phyloP scores from a whole-genome alignment of 2,797 vertebrate genomes.

The Amblyopsis hoosieri region DNA sequence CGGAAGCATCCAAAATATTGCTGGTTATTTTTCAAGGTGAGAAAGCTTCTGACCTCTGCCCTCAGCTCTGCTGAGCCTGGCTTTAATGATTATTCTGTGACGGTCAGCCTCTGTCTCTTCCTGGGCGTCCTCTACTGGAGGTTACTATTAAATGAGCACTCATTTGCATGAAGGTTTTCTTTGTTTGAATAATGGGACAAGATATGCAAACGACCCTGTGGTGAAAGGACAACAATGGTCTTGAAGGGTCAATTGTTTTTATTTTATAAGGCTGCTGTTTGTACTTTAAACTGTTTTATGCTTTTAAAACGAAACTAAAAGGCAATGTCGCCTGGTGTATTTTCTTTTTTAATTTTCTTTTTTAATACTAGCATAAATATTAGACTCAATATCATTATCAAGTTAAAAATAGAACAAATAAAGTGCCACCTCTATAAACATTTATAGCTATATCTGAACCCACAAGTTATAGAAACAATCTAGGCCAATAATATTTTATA shows the following conservation, averaged over 20 bases:
- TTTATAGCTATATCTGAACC: not conserved
- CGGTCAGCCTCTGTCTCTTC: conserved; percentile 50
- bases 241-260: conserved; percentile 48
- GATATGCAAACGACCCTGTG: conserved; percentile 62
- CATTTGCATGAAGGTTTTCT: conserved; percentile 66
- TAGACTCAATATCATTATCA: not conserved
- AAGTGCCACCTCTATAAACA: not conserved
- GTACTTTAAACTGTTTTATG: conserved; percentile 16
- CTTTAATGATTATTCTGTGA: conserved; percentile 59
- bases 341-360: conserved; percentile 14
- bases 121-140: conserved; percentile 27
- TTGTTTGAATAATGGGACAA: conserved; percentile 54
- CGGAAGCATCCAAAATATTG: conserved; percentile 5
- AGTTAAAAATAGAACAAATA: not conserved
- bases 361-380: conserved; percentile 5
- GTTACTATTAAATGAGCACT: conserved; percentile 19
- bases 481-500: too few species aligned
- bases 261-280: conserved; percentile 35
- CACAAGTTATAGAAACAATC: too few species aligned
- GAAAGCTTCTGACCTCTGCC: conserved; percentile 53
- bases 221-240: conserved; percentile 64
- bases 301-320: conserved; percentile 31
- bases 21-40: conserved; percentile 56
- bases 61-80: conserved; percentile 57
- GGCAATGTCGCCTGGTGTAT: conserved; percentile 7